These are phyloP conservation scores for Acanthisitta chloris DNA, from an alignment of 2,113 vertebrate genomes.

Conservation along the genomic window DNA sequence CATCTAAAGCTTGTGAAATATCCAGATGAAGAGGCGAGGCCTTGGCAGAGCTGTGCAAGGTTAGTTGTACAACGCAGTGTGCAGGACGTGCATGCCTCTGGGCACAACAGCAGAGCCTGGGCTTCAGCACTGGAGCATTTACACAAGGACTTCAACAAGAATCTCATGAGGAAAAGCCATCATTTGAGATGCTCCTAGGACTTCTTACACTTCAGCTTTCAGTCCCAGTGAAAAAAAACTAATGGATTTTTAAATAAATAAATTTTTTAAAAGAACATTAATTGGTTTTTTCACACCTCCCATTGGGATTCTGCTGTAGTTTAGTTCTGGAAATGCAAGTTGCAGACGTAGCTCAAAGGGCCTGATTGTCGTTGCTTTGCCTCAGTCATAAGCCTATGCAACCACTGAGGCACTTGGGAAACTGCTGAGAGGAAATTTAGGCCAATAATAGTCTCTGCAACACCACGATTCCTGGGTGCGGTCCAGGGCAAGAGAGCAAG, in stretches of 20 bases:
- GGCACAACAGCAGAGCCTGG: not conserved
- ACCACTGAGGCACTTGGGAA: not conserved
- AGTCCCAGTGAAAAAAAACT: not conserved
- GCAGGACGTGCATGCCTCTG: not conserved
- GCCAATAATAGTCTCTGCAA: not conserved
- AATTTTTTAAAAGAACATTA: not conserved
- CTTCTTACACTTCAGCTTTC: not conserved
- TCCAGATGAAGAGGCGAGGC: not conserved
- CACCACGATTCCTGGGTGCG: not conserved
- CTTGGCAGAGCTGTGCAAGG: not conserved
- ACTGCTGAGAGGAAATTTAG: not conserved
- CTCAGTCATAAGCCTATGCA: not conserved
- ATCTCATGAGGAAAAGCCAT: not conserved
- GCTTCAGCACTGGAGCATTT: not conserved
- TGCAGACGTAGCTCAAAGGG: not conserved
- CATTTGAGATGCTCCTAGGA: not conserved
- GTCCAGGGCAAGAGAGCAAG: not conserved
- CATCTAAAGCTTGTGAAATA: not conserved
- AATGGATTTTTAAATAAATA: slow-evolving; percentile 1
- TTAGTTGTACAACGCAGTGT: not conserved
- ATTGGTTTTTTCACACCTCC: not conserved
- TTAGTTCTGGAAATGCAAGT: slow-evolving; percentile 3
- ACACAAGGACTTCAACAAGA: not conserved
- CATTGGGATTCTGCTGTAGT: not conserved
- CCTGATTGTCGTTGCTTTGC: not conserved